Percentiles rank a stretch among this genome's conserved stretches.
phyloP scores from a whole-genome alignment of 2,113 vertebrate genomes.

The Pholis gunnellus region DNA sequence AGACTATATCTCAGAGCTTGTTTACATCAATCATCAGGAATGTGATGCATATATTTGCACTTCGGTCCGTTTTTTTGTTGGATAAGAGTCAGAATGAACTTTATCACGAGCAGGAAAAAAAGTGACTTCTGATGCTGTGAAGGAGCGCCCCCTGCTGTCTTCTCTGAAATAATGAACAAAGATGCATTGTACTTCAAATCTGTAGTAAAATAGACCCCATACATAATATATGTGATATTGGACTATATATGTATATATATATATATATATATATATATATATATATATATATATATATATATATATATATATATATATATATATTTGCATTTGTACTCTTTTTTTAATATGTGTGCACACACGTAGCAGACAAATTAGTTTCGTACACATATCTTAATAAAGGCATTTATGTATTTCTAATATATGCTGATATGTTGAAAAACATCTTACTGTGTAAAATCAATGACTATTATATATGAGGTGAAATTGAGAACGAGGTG shows the following conservation, averaged over 20 bases:
- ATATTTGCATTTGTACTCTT: background rate
- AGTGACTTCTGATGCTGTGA: background rate
- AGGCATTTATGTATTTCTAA: background rate
- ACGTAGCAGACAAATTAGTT: background rate
- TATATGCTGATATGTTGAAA: background rate
- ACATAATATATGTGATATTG: background rate
- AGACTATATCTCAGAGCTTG: background rate
- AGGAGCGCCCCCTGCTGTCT: constrained; percentile 62
- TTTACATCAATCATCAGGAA: background rate
- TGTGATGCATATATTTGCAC: background rate
- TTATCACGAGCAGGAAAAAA: background rate
- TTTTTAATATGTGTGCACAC: background rate
- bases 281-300: background rate
- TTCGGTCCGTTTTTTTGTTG: background rate
- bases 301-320: background rate
- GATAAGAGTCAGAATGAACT: background rate
- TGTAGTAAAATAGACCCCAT: background rate
- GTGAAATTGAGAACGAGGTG: background rate
- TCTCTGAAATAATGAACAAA: background rate
- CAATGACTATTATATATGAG: background rate
- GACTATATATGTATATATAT: background rate
- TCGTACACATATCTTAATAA: background rate
- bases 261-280: background rate
- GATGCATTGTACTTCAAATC: background rate
- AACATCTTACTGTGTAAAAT: background rate